Conservation (phyloP, 92 coral and sea anemone genomes). For the Plumapathes pennacea region DNA sequence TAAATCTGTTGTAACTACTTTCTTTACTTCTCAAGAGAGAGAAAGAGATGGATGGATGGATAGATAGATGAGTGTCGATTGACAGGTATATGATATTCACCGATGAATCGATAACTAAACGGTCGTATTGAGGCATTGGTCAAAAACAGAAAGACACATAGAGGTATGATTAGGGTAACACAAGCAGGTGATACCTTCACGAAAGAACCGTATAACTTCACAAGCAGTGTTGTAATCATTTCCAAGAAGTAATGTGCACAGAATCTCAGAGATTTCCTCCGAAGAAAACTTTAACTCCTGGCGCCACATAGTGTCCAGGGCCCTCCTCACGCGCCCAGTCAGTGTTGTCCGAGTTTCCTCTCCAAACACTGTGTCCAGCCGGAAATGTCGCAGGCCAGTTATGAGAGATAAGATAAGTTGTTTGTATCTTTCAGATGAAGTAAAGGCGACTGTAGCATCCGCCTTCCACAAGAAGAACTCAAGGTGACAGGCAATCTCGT, state of each 20-base stretch:
- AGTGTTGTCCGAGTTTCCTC: conserved; percentile 38
- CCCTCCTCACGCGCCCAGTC: conserved; percentile 42
- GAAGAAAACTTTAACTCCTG: conserved; percentile 33
- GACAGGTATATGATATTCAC: too few species aligned
- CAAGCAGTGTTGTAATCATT: conserved; percentile 46
- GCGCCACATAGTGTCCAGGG: conserved; percentile 55
- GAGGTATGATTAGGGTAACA: too few species aligned
- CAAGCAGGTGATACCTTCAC: too few species aligned
- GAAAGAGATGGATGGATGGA: too few species aligned
- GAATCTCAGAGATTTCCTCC: conserved; percentile 44
- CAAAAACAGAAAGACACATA: too few species aligned
- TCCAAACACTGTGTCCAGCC: conserved; percentile 48
- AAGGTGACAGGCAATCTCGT: conserved; percentile 69
- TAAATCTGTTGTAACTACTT: too few species aligned
- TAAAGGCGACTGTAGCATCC: conserved; percentile 7
- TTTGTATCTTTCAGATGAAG: conserved; percentile 41
- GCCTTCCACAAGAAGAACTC: conserved; percentile 65
- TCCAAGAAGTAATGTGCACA: conserved; percentile 61
- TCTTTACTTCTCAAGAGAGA: too few species aligned
- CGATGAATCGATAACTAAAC: too few species aligned
- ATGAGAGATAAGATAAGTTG: conserved; percentile 43
- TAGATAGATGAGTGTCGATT: too few species aligned
- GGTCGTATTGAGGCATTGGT: too few species aligned
- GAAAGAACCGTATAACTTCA: conserved; percentile 37
- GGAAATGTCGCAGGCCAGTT: conserved; percentile 52